Evolutionary conservation across 2,113 vertebrate species (phyloP), one percentile per base, ranked within the genome.

Genomic region (Psittacara wagleri): DNA sequence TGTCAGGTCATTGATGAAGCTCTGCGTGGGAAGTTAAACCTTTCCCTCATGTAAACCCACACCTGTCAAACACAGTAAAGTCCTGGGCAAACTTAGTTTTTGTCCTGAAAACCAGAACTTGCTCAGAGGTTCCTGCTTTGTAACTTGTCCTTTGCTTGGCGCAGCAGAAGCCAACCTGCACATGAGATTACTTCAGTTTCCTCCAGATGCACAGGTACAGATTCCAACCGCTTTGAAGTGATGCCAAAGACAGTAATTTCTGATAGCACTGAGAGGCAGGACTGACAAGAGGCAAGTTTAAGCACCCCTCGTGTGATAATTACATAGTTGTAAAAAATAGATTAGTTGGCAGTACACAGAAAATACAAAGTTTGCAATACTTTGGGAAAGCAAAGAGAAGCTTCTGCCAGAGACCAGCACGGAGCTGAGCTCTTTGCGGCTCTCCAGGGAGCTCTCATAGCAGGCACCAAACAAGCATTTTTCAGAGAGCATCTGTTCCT

Each of bases 171-270:
- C 84, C 61, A 44, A n/a, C 51, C 59, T 85, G 75, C 59, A 79
- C 70, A 81, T 43, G 86, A 13, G 27, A 78, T 62, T 49, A 43
- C 44, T 87, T 93, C 10, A 8, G 67, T 67, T 88, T 94, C 92
- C 90, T 88, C 63, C 82, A 95, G 83, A 92, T 75, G 79, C 79
- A 76, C 7, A 75, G 86, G 67, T n/a, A 92, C 69, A 84, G 90
- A 68, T 37, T 63, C 73, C 12, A 19, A 70, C 51, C 4, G 1
- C 94, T 96, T 94, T 96, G 23, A 96, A 94, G 82, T 25, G 75
- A 52, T 92, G 96, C 95, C 96, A 97, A 48, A 93, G 90, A 90
- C 95, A 76, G 82, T 7, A 70, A 94, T 73, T 79, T 57, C 92
- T 85, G 91, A 94, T 76, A 92, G 90, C 69, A 61, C 43, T 1